Evolutionary conservation across 1,140 invertebrate species (phyloP).

Genomic region (Sycobia sp.): DNA sequence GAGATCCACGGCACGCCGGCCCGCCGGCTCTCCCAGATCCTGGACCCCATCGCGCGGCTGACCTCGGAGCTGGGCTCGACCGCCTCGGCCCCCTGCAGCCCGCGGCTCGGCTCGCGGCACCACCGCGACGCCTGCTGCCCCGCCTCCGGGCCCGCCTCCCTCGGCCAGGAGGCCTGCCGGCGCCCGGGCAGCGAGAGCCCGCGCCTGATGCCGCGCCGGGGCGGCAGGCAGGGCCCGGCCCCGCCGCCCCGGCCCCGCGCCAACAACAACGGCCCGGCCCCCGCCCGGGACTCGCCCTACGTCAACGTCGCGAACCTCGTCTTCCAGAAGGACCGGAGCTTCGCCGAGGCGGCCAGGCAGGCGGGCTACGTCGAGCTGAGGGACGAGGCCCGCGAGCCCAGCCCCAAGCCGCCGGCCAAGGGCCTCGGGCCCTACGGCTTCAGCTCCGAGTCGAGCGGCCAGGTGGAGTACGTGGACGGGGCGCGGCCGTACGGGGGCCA

Average conservation of each 20-base stretch:
- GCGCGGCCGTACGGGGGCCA: too few relatives aligned
- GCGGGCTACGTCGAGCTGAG: slow-evolving; percentile 55
- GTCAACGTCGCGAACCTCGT: slow-evolving; percentile 62
- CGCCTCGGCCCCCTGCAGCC: slow-evolving; percentile 62
- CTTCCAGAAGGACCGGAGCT: slow-evolving; percentile 53
- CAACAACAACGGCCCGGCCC: slow-evolving; percentile 50
- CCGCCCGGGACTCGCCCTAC: slow-evolving; percentile 53
- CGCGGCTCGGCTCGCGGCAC: slow-evolving; percentile 46
- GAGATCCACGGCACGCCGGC: slow-evolving; percentile 59
- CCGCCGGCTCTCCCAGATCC: slow-evolving; percentile 77
- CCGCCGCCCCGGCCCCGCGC: slow-evolving; percentile 54
- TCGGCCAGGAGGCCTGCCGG: slow-evolving; percentile 29
- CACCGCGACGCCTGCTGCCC: slow-evolving; percentile 37
- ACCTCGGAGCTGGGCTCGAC: slow-evolving; percentile 62
- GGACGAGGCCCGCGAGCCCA: slow-evolving; percentile 33
- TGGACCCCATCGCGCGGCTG: slow-evolving; percentile 75
- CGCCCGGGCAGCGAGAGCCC: slow-evolving; percentile 66
- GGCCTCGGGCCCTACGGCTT: slow-evolving; percentile 54
- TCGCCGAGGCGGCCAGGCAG: slow-evolving; percentile 46
- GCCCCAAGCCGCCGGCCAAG: slow-evolving; percentile 28
- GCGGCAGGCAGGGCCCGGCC: slow-evolving; percentile 65
- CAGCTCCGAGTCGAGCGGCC: slow-evolving; percentile 55
- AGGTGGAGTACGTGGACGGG: slow-evolving; percentile 56
- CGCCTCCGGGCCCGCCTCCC: slow-evolving; percentile 29
- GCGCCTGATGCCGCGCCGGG: slow-evolving; percentile 63